Conservation (phyloP, 2,797 vertebrate species). For the Cryptoprocta ferox region DNA sequence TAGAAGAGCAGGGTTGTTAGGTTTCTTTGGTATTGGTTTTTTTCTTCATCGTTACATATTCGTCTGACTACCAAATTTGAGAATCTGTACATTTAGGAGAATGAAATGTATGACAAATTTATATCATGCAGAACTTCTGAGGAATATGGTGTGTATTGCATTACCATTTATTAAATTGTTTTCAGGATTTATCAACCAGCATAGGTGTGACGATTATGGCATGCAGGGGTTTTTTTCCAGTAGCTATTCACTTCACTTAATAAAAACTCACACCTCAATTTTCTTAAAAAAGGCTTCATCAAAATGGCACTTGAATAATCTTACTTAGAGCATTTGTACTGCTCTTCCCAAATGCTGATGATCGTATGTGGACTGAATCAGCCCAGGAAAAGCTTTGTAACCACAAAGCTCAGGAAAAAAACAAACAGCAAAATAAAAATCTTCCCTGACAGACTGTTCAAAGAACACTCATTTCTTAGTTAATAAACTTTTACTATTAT, state of each 20-base stretch:
- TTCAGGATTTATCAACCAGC: neutral
- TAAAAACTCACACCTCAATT: neutral
- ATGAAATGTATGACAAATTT: slow-evolving; percentile 11
- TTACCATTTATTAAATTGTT: slow-evolving; percentile 9
- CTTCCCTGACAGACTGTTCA: neutral
- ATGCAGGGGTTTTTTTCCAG: neutral
- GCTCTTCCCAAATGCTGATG: slow-evolving; percentile 15
- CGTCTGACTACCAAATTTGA: slow-evolving; percentile 20
- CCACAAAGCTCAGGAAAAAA: neutral
- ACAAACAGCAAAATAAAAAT: slow-evolving; percentile 11
- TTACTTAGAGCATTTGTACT: slow-evolving; percentile 15
- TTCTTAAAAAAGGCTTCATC: slow-evolving; percentile 27
- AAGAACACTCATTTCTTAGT: neutral
- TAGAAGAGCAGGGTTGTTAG: neutral
- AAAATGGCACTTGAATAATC: neutral
- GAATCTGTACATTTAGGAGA: slow-evolving; percentile 32
- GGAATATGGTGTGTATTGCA: neutral
- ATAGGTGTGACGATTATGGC: neutral
- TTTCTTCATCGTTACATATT: neutral
- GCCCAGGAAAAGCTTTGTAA: neutral
- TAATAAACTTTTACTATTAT: slow-evolving; percentile 54
- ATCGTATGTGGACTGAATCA: neutral
- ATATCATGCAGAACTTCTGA: neutral
- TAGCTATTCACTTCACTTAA: slow-evolving; percentile 46
- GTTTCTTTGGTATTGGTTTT: neutral